These are phyloP conservation scores for Numenius phaeopus DNA, from an alignment of 2,797 vertebrate species.

Conservation along the genomic window DNA sequence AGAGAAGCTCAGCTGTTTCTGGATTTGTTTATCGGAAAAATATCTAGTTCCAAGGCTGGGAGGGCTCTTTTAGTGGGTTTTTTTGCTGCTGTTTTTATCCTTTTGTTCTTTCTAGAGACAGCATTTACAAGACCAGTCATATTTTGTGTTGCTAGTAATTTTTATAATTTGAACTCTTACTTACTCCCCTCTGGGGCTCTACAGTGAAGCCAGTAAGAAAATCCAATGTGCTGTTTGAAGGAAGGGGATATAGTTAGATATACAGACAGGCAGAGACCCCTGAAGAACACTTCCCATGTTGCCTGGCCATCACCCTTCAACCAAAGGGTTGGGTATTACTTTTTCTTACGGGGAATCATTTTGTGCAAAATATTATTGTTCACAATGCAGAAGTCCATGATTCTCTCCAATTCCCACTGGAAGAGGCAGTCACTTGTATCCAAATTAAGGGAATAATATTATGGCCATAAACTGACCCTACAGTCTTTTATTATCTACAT, in stretches of 20 bases:
- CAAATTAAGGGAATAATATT: background rate
- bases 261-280: background rate
- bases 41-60: background rate
- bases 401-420: background rate
- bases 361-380: background rate
- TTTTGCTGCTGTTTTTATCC: constrained; percentile 22
- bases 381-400: background rate
- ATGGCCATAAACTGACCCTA: background rate
- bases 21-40: constrained; percentile 47
- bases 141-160: constrained; percentile 5
- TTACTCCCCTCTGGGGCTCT: background rate
- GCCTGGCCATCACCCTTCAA: background rate
- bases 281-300: background rate
- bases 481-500: background rate
- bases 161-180: constrained; percentile 16
- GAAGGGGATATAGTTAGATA: background rate
- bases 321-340: background rate
- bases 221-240: background rate
- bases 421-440: background rate
- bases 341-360: background rate
- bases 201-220: constrained; percentile 6
- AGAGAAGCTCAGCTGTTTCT: constrained; percentile 49
- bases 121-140: background rate
- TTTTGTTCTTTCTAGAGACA: constrained; percentile 23
- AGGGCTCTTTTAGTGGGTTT: background rate